These are phyloP conservation scores for Manis javanica DNA, from an alignment of 2,797 vertebrate species.

Conservation along the genomic window DNA sequence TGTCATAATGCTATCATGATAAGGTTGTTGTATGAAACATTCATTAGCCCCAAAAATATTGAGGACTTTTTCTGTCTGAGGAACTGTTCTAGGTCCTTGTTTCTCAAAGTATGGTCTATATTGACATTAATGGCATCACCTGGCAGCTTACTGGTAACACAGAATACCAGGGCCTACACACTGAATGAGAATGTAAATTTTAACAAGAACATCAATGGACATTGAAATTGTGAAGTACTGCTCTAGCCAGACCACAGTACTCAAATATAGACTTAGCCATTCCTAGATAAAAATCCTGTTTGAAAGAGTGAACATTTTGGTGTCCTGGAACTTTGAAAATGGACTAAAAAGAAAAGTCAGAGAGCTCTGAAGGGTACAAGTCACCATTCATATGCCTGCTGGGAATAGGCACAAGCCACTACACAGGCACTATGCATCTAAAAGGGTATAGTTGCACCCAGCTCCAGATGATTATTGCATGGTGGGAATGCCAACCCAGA, in stretches of 20 bases:
- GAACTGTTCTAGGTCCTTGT: not conserved
- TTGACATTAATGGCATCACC: not conserved
- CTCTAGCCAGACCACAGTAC: not conserved
- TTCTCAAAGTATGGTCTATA: no score
- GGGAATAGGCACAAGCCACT: not conserved
- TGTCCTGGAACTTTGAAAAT: not conserved
- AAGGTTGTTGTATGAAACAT: not conserved
- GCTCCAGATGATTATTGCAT: not conserved
- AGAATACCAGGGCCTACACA: not conserved
- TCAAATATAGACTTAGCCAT: not conserved
- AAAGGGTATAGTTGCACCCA: not conserved
- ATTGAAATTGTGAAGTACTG: not conserved
- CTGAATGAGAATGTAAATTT: not conserved
- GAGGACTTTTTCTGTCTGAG: not conserved
- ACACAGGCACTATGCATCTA: not conserved
- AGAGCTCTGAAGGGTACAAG: not conserved
- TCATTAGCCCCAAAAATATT: not conserved
- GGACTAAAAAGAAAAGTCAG: not conserved
- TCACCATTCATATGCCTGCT: not conserved
- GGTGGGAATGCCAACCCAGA: not conserved
- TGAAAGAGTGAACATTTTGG: not conserved
- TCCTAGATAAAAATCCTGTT: not conserved
- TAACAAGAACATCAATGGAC: not conserved
- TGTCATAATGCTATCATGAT: not conserved
- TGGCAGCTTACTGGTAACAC: not conserved